phyloP scores from a whole-genome alignment of 2,797 vertebrate species.

The Stomatorhinus walkeri region DNA sequence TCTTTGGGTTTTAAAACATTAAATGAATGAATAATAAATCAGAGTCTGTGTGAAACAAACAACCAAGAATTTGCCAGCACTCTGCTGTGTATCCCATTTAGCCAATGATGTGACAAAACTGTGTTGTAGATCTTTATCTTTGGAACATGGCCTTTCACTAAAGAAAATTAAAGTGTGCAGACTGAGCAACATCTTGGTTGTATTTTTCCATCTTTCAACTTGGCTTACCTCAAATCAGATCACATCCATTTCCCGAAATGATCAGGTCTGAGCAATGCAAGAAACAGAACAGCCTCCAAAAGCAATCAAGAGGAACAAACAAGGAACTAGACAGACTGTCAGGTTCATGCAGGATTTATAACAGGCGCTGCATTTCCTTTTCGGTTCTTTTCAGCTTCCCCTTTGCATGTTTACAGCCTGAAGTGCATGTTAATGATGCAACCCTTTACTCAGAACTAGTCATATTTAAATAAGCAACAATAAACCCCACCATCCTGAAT shows the following conservation, averaged over 20 bases:
- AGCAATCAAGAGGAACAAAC: not conserved
- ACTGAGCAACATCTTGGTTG: not conserved
- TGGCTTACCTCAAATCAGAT: not conserved
- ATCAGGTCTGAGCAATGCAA: not conserved
- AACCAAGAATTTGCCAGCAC: not conserved
- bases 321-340: not conserved
- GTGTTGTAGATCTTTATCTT: not conserved
- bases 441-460: not conserved
- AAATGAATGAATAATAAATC: not conserved
- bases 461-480: not conserved
- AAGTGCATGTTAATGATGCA: not conserved
- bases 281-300: not conserved
- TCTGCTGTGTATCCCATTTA: not conserved
- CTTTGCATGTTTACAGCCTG: not conserved
- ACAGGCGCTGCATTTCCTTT: not conserved
- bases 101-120: not conserved
- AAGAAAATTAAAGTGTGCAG: not conserved
- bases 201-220: not conserved
- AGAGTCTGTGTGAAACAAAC: not conserved
- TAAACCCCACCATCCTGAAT: not conserved
- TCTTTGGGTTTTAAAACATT: not conserved
- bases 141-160: not conserved
- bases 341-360: not conserved
- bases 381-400: not conserved
- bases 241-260: not conserved